Base-by-base conservation (phyloP, 2,888 invertebrate genomes). In the Catonia carolina region DNA sequence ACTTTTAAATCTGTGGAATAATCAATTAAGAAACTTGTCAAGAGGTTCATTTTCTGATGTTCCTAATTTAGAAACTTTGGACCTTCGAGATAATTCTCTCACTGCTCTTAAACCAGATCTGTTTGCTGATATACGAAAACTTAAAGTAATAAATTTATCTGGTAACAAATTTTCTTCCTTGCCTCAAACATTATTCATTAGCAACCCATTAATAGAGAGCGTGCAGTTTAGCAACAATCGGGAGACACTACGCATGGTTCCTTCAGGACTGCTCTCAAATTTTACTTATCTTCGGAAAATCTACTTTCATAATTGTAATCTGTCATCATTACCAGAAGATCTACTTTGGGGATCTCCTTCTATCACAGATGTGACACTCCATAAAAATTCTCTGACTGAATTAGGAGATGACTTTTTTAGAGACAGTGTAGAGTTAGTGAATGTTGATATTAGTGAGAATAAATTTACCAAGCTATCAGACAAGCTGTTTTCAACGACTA, bases 1-100 rank as follows among this genome's bases (percentile, higher is more conserved):
- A 54, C 75, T 80, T 48, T 72, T 89, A 52, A 83, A 85, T 65
- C 69, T 89, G 31, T 84, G 84, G 81, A 77, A 79, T 65, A 89
- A 87, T 68, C 77, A 79, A 63, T 73, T 89, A 55, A 77, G 74
- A 20, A 78, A 80, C 70, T 75, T 88, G 36, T 76, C 80, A 14
- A 75, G 78, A 60, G 76, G 79, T 56, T 76, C 81, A 59, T 85
- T 88, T 67, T 77, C 78, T 27, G 80, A 83, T 47, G 76, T 84
- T 2, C 72, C 76, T 27, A 78, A 80, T 0, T 73, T 90, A 3
- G 75, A 77, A 64, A 78, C 79, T 61, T 74, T 91, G 59, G 86
- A 87, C 72, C 70, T 91, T 54, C 81, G 83, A 64, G 73, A 77
- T 12, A 89, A 87, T 69, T 75, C 77, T 50, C 75, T 89, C 62